Conservation (phyloP, 1,140 invertebrate genomes). For the Pygmarrhopalites habei region DNA sequence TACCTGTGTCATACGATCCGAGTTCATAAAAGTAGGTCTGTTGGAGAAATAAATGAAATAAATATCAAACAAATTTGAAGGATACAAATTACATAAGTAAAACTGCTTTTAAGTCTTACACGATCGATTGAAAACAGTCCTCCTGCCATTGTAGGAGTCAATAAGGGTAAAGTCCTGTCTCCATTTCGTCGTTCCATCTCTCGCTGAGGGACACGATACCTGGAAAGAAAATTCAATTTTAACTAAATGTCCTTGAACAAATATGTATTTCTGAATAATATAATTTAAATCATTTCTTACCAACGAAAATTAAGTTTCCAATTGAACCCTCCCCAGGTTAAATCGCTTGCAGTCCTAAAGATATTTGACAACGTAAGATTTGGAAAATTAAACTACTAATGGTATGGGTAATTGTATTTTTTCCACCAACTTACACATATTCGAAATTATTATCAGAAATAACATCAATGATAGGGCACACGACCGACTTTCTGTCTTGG, state of each 20-base stretch:
- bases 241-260: background rate
- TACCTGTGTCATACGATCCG: slow-evolving; percentile 95
- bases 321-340: slow-evolving; percentile 94
- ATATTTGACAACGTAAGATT: too few species aligned
- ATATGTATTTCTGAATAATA: slow-evolving; percentile 8
- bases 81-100: too few species aligned
- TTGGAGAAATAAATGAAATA: too few species aligned
- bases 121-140: slow-evolving; percentile 94
- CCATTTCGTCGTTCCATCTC: slow-evolving; percentile 84
- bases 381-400: too few species aligned
- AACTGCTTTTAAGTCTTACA: too few species aligned
- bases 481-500: slow-evolving; percentile 81
- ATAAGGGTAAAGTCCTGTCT: slow-evolving; percentile 80
- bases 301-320: slow-evolving; percentile 97
- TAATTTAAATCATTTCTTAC: slow-evolving; percentile 47
- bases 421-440: too few species aligned
- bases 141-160: slow-evolving; percentile 98
- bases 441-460: slow-evolving; percentile 97
- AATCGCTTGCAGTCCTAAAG: slow-evolving; percentile 67
- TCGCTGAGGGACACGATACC: slow-evolving; percentile 91
- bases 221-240: slow-evolving; percentile 41
- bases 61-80: too few species aligned
- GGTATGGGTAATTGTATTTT: too few species aligned
- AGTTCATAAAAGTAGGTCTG: slow-evolving; percentile 96
- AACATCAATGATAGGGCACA: slow-evolving; percentile 97